Evolutionary conservation across 1,140 invertebrate species (phyloP).

Genomic region (Drosophila persimilis): DNA sequence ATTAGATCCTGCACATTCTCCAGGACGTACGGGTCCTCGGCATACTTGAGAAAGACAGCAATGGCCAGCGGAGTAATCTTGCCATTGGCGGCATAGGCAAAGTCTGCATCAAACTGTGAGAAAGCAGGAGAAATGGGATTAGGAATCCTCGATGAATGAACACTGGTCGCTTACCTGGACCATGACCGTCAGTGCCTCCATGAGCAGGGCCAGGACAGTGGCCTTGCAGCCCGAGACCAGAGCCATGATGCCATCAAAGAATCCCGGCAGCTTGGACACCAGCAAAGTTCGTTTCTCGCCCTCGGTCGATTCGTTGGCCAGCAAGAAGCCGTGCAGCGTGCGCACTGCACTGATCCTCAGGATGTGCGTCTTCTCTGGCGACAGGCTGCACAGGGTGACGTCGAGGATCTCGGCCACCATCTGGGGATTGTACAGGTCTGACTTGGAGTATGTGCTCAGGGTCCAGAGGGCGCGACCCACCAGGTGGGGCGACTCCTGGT

Average conservation of each 20-base stretch:
- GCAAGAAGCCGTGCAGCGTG: constrained; percentile 84
- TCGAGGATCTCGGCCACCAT: constrained; percentile 76
- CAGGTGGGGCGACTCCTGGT: constrained; percentile 85
- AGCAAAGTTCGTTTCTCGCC: constrained; percentile 68
- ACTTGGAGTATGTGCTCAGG: constrained; percentile 87
- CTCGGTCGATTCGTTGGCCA: constrained; percentile 84
- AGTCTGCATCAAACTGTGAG: constrained; percentile 86
- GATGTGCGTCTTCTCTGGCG: constrained; percentile 71
- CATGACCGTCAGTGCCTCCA: constrained; percentile 88
- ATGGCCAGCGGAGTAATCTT: constrained; percentile 89
- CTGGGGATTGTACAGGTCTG: constrained; percentile 73
- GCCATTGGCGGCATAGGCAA: constrained; percentile 87
- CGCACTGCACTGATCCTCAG: constrained; percentile 75
- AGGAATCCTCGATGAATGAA: not conserved
- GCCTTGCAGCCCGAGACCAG: constrained; percentile 83
- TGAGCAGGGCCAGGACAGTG: constrained; percentile 87
- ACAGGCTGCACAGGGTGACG: constrained; percentile 69
- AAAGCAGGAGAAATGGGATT: constrained; percentile 36
- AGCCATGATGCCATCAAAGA: constrained; percentile 73
- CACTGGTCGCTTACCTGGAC: constrained; percentile 85
- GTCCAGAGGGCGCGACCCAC: constrained; percentile 89
- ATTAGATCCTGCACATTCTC: constrained; percentile 88
- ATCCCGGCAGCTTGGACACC: constrained; percentile 67
- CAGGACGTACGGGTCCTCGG: constrained; percentile 87
- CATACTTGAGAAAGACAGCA: constrained; percentile 89